Base-by-base conservation (phyloP, 2,797 vertebrate species). In the Geotrypetes seraphini region DNA sequence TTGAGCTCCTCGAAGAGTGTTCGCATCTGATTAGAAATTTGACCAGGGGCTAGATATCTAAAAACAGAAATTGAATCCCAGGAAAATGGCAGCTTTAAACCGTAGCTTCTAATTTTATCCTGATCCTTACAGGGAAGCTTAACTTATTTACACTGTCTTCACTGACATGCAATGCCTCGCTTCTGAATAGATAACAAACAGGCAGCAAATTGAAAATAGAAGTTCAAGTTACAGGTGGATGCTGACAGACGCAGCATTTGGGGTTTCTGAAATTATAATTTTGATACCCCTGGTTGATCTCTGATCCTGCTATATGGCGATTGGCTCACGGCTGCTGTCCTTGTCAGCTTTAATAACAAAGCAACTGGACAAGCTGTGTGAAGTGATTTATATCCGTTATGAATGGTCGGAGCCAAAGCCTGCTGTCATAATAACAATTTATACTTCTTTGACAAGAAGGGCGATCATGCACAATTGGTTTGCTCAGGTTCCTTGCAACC, bases 301-400 rank as follows among this genome's bases (percentile, higher is more conserved):
- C 47, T 37, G 39, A 66, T 71, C 49, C 50, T 55, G 20, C 26
- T n/a, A 13, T 50, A 51, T 66, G 66, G 49, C 52, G 41, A 53
- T 62, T 48, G 54, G 28, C 27, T 69, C 6, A 19, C 37, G 51
- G 31, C 53, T 62, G 46, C 44, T 65, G n/a, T 65, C 48, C 55
- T 56, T 75, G 69, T 75, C 77, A 74, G 39, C 39, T 73, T 73
- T 58, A 61, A 78, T 64, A 73, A 43, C 21, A 63, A 63, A 63
- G 51, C 39, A 66, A 47, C 48, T 29, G 60, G 60, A 53, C 53
- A 50, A 65, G 69, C 47, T 66, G 75, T 69, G 60, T 55, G 50
- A 66, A 69, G 66, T 67, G 26, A 62, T 71, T 75, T 69, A 52
- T 70, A 52, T 70, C 47, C 48, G 58, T 50, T 55, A 9, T 33